A percentile compares a stretch with the other conserved stretches of the same genome.
phyloP scores from a whole-genome alignment of 2,113 vertebrate species.

The Thomomys bottae region DNA sequence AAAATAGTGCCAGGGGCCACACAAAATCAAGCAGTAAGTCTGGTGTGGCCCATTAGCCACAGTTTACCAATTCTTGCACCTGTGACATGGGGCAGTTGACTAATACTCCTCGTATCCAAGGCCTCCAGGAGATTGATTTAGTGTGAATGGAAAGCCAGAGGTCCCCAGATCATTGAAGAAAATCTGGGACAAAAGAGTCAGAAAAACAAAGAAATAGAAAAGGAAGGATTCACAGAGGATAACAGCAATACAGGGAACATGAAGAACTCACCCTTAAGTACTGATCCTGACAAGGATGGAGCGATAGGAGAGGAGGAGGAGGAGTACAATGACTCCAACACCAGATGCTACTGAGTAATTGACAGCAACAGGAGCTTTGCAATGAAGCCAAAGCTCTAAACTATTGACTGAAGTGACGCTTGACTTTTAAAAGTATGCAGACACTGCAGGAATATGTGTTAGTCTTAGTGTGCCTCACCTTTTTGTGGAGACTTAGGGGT shows the following conservation, averaged over 20 bases:
- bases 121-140: not conserved
- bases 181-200: not conserved
- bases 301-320: too few species aligned
- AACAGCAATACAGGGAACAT: not conserved
- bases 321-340: not conserved
- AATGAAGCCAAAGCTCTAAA: not conserved
- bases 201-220: slow-evolving; percentile 34
- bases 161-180: not conserved
- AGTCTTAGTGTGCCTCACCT: not conserved
- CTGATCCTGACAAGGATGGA: not conserved
- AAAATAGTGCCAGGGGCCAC: not conserved
- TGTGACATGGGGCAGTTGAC: not conserved
- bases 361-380: not conserved
- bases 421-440: not conserved
- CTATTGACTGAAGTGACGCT: not conserved
- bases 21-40: not conserved
- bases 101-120: not conserved
- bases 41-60: not conserved
- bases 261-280: not conserved
- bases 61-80: not conserved
- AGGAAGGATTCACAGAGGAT: not conserved
- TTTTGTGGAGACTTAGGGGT: not conserved
- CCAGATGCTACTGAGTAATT: not conserved
- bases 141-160: not conserved
- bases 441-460: not conserved